Evolutionary conservation across 2,113 vertebrate species (phyloP).

Genomic region (Lepus europaeus): DNA sequence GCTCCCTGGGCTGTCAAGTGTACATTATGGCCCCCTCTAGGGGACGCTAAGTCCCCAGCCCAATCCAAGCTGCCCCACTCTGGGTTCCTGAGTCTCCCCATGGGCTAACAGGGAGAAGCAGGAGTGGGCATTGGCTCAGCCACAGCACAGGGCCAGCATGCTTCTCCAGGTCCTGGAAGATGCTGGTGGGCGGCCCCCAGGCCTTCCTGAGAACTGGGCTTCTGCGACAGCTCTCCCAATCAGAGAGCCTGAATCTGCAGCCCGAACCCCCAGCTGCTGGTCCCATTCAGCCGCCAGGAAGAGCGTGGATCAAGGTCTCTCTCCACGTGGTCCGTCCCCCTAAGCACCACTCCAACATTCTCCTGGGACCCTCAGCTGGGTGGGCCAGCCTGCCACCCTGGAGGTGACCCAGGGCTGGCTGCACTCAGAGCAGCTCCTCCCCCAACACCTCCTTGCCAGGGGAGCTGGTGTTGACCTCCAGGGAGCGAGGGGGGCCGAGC

Average conservation of each 20-base stretch:
- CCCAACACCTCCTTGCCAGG: rapidly evolving
- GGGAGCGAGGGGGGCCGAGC: not conserved
- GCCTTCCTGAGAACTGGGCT: not conserved
- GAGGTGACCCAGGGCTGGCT: not conserved
- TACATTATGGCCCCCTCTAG: not conserved
- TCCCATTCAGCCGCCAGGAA: not conserved
- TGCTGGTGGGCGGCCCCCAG: not conserved
- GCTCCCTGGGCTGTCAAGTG: not conserved
- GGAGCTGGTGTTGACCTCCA: not conserved
- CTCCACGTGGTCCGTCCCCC: rapidly evolving
- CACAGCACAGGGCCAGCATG: not conserved
- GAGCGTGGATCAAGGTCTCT: not conserved
- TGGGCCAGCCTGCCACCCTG: not conserved
- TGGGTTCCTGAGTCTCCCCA: not conserved
- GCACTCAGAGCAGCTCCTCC: rapidly evolving
- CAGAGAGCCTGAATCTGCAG: not conserved
- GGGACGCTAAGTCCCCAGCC: not conserved
- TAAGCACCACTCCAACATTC: rapidly evolving
- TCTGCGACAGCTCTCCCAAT: not conserved
- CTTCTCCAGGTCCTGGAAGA: not conserved
- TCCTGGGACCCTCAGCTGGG: not conserved
- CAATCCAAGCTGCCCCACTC: not conserved
- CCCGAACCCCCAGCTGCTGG: not conserved
- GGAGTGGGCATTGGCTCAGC: not conserved
- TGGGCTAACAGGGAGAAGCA: rapidly evolving